These are phyloP conservation scores for Lepus timidus DNA, from an alignment of 2,113 vertebrate genomes.

Conservation along the genomic window DNA sequence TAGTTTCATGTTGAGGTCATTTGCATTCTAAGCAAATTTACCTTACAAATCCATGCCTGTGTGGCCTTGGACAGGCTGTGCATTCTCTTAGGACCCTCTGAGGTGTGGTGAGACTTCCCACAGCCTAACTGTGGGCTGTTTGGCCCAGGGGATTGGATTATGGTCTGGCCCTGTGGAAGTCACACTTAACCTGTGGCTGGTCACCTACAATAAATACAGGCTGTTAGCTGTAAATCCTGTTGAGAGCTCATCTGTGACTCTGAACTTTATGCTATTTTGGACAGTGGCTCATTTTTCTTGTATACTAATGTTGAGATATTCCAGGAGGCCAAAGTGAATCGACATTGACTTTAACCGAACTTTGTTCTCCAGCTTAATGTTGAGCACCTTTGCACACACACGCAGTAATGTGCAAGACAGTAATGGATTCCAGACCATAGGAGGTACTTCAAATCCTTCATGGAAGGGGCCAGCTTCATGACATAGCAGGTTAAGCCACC, in stretches of 20 bases:
- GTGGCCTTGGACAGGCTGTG: background rate
- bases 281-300: background rate
- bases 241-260: background rate
- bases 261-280: background rate
- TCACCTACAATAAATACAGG: background rate
- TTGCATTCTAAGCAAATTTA: background rate
- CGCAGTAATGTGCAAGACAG: background rate
- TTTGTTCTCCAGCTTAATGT: slow-evolving; percentile 10
- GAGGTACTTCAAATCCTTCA: too few species aligned
- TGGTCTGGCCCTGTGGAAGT: background rate
- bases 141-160: background rate
- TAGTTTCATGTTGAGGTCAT: slow-evolving; percentile 55
- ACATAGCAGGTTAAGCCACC: too few species aligned
- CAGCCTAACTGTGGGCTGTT: background rate
- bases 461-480: too few species aligned
- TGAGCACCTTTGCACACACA: slow-evolving; percentile 10
- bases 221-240: background rate
- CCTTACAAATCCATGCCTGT: background rate
- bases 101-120: background rate
- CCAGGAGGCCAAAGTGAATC: background rate
- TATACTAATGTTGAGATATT: background rate
- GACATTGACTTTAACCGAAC: slow-evolving; percentile 41
- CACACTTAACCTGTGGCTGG: background rate
- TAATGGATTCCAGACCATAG: background rate
- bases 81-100: background rate